Evolutionary conservation across 2,113 vertebrate species (phyloP).

Genomic region (Heterochromis multidens): DNA sequence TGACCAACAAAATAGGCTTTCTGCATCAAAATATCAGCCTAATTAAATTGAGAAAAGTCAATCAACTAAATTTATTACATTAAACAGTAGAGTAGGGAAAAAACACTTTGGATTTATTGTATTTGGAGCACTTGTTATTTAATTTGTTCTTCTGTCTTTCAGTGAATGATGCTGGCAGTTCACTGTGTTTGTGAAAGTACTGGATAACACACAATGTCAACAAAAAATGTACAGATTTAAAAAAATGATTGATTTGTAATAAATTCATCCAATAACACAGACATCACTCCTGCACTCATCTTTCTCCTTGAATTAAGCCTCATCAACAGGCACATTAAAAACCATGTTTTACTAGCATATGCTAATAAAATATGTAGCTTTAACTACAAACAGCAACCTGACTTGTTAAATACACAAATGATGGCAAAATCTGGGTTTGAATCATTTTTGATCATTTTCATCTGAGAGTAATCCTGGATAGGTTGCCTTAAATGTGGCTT

Average conservation of each 20-base stretch:
- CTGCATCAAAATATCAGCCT: neutral
- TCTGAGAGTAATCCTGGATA: conserved; percentile 14
- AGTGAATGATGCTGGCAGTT: neutral
- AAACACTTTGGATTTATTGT: neutral
- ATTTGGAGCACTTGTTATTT: neutral
- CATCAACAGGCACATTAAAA: neutral
- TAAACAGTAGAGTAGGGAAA: neutral
- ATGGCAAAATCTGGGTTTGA: neutral
- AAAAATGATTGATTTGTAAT: neutral
- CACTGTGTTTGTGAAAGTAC: neutral
- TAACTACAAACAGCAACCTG: neutral
- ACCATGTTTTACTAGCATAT: neutral
- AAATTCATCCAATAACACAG: neutral
- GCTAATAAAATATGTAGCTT: no score
- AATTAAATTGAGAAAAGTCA: neutral
- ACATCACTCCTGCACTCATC: neutral
- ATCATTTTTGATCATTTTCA: conserved; percentile 1
- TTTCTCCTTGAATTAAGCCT: neutral
- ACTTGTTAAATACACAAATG: neutral
- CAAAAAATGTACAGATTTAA: neutral
- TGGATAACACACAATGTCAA: neutral
- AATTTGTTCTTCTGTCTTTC: neutral
- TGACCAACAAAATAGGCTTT: neutral
- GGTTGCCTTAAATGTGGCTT: conserved; percentile 9
- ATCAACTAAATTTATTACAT: neutral